Conservation (phyloP, 2,113 vertebrate genomes). For the Saimiri boliviensis region DNA sequence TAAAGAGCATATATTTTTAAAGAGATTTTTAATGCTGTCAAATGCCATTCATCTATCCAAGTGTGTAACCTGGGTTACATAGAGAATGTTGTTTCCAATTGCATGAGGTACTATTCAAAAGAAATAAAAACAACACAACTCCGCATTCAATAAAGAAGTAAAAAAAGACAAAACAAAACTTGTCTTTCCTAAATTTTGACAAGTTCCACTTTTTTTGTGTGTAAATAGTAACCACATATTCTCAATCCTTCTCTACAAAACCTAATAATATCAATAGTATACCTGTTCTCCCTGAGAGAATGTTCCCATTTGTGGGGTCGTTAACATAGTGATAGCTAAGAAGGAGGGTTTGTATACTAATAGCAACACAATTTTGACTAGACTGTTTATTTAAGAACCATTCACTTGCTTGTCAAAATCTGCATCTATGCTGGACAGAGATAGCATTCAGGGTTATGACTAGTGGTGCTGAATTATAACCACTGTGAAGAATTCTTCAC, state of each 20-base stretch:
- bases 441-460: background rate
- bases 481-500: background rate
- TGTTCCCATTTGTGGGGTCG: background rate
- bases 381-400: background rate
- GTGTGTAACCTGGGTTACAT: background rate
- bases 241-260: background rate
- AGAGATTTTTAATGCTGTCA: slow-evolving; percentile 18
- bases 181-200: background rate
- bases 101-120: background rate
- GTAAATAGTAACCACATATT: background rate
- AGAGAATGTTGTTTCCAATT: background rate
- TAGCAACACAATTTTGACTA: background rate
- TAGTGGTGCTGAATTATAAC: background rate
- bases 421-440: background rate
- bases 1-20: background rate
- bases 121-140: background rate
- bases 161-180: background rate
- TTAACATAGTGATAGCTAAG: background rate
- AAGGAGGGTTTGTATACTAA: background rate
- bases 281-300: background rate
- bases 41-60: background rate
- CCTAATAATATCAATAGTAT: background rate
- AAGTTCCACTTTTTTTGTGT: background rate
- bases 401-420: background rate
- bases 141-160: background rate